A percentile compares a stretch with the other conserved stretches of the same genome.
These are phyloP conservation scores for Tetragonisca angustula DNA, from an alignment of 2,888 invertebrate genomes.

Conservation along the genomic window DNA sequence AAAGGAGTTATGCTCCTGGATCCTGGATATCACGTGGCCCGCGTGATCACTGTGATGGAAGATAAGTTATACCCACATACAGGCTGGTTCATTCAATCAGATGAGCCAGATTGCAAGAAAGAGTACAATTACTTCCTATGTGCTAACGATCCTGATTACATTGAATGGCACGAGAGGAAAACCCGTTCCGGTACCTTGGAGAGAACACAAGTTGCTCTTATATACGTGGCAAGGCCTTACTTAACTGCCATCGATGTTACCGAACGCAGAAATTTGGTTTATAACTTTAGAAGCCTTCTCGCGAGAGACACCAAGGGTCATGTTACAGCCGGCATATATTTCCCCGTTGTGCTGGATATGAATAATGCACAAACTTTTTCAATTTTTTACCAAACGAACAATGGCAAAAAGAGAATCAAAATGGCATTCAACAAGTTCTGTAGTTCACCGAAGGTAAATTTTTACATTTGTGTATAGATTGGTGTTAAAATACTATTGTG, in stretches of 20 bases:
- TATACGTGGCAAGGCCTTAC: constrained; percentile 92
- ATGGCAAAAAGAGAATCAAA: constrained; percentile 89
- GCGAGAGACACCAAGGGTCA: constrained; percentile 93
- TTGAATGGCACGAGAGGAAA: constrained; percentile 94
- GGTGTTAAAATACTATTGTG: not conserved
- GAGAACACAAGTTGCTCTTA: constrained; percentile 88
- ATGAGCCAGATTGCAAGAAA: constrained; percentile 90
- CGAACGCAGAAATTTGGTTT: constrained; percentile 94
- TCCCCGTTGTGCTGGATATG: constrained; percentile 88
- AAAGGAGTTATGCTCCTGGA: constrained; percentile 92
- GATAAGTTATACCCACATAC: constrained; percentile 95
- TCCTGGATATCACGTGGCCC: constrained; percentile 95
- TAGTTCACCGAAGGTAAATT: constrained; percentile 86
- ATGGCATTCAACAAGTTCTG: constrained; percentile 90
- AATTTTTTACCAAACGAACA: constrained; percentile 90
- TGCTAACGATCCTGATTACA: constrained; percentile 89
- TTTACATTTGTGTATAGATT: not conserved
- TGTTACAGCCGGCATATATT: constrained; percentile 93
- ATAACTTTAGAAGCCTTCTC: constrained; percentile 92
- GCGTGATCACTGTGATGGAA: constrained; percentile 94
- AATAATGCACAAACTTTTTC: constrained; percentile 86
- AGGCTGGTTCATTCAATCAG: constrained; percentile 93
- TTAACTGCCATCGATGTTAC: constrained; percentile 93
- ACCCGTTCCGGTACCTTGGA: constrained; percentile 87
- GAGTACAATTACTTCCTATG: constrained; percentile 93